Evolutionary conservation across 2,113 vertebrate species (phyloP).

Genomic region (Sclerurus mexicanus): DNA sequence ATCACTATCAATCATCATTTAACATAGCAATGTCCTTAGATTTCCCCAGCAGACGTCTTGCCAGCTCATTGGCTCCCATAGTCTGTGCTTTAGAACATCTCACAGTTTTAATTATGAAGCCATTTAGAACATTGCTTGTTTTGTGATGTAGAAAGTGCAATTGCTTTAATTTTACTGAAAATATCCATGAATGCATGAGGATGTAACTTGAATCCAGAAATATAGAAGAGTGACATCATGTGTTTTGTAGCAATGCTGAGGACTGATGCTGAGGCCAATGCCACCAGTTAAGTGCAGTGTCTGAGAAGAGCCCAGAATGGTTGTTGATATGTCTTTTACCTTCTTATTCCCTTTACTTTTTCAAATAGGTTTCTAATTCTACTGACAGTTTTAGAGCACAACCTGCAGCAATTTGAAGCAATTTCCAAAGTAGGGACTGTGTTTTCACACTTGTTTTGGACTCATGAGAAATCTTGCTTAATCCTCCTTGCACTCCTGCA

Average conservation of each 20-base stretch:
- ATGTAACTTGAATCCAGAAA: background rate
- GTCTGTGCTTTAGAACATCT: background rate
- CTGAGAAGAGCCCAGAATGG: background rate
- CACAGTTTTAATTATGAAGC: background rate
- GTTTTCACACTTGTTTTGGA: background rate
- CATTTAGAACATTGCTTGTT: background rate
- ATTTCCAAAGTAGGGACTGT: background rate
- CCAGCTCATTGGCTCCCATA: background rate
- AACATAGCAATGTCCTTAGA: background rate
- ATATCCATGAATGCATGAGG: background rate
- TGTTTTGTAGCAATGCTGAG: background rate
- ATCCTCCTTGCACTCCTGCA: background rate
- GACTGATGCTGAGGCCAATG: background rate
- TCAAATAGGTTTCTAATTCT: background rate
- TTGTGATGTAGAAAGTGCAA: background rate
- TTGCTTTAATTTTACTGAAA: background rate
- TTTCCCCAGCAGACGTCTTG: background rate
- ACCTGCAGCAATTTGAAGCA: background rate
- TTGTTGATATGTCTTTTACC: background rate
- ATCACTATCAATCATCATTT: background rate
- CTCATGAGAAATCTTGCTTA: background rate
- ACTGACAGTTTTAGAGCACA: background rate
- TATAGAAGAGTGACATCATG: fast-evolving
- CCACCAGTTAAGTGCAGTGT: background rate
- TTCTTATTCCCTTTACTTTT: background rate